phyloP scores from a whole-genome alignment of 2,888 invertebrate species.

The Caenorhabditis wallacei region DNA sequence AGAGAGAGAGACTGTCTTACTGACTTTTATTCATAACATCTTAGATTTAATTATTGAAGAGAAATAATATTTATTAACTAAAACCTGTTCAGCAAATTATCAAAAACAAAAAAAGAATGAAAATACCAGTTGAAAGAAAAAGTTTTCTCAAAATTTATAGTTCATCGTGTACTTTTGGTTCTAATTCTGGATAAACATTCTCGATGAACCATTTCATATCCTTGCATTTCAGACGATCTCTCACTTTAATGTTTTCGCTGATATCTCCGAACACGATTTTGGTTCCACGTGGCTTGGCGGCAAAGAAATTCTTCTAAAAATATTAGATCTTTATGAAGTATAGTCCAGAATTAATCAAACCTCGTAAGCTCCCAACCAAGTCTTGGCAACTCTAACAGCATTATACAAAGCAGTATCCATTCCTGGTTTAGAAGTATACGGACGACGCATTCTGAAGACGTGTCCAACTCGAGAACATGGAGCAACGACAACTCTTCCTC shows the following conservation, averaged over 20 bases:
- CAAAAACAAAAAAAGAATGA: not conserved
- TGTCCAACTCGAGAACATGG: conserved; percentile 97
- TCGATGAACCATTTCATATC: conserved; percentile 93
- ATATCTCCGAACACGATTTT: conserved; percentile 89
- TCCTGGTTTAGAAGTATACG: conserved; percentile 89
- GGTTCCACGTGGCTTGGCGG: conserved; percentile 86
- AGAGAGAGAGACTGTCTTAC: not conserved
- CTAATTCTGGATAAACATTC: conserved; percentile 89
- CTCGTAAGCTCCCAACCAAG: conserved; percentile 94
- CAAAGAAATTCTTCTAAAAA: conserved; percentile 76
- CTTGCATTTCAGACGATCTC: conserved; percentile 89
- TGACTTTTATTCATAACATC: not conserved
- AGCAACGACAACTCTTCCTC: conserved; percentile 94
- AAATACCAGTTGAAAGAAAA: conserved; percentile 8
- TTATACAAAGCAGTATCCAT: conserved; percentile 93
- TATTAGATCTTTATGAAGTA: not conserved
- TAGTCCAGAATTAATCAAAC: conserved; percentile 13
- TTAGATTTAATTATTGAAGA: not conserved
- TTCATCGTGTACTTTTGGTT: conserved; percentile 66
- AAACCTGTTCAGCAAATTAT: not conserved
- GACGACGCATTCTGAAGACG: conserved; percentile 97
- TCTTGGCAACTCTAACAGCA: conserved; percentile 97
- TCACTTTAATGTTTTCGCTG: conserved; percentile 88
- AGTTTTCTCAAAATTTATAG: conserved; percentile 23
- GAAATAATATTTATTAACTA: not conserved